phyloP scores from a whole-genome alignment of 1,140 invertebrate genomes.

The Drosophila sturtevanti region DNA sequence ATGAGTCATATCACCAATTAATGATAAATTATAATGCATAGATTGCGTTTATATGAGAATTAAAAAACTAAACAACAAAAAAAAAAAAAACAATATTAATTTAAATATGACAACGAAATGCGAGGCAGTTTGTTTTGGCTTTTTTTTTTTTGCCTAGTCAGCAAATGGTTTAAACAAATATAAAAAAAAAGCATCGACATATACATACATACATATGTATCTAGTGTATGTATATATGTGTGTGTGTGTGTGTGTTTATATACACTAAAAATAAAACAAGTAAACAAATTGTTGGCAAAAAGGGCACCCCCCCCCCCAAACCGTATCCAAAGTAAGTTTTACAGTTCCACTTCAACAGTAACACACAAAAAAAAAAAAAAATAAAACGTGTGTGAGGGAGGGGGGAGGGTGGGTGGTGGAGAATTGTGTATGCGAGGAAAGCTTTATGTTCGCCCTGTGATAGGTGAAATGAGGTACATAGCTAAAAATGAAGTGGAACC shows the following conservation, averaged over 20 bases:
- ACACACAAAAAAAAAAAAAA: conserved; percentile 9
- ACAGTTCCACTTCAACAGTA: conserved; percentile 34
- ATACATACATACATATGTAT: too few relatives aligned
- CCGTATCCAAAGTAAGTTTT: conserved; percentile 36
- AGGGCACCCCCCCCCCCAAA: conserved; percentile 24
- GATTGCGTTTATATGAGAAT: conserved; percentile 2
- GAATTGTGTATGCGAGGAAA: conserved; percentile 29
- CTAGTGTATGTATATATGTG: too few relatives aligned
- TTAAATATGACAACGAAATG: not conserved
- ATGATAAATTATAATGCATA: conserved; percentile 1
- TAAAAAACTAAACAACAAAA: not conserved
- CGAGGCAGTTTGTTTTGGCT: not conserved
- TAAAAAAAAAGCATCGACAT: too few relatives aligned
- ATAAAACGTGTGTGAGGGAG: not conserved
- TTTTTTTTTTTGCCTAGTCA: conserved; percentile 53
- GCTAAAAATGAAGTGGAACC: conserved; percentile 9
- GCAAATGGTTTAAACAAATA: conserved; percentile 43
- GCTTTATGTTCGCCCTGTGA: conserved; percentile 21
- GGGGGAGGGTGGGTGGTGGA: too few relatives aligned
- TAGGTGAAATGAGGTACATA: conserved; percentile 57
- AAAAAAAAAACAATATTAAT: not conserved
- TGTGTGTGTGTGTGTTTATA: conserved; percentile 9
- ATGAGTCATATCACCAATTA: not conserved
- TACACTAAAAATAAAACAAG: conserved; percentile 54
- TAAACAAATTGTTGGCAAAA: conserved; percentile 57